Percentiles rank a stretch among this genome's conserved stretches.
phyloP scores from a whole-genome alignment of 2,113 vertebrate genomes.

The Indri indri region DNA sequence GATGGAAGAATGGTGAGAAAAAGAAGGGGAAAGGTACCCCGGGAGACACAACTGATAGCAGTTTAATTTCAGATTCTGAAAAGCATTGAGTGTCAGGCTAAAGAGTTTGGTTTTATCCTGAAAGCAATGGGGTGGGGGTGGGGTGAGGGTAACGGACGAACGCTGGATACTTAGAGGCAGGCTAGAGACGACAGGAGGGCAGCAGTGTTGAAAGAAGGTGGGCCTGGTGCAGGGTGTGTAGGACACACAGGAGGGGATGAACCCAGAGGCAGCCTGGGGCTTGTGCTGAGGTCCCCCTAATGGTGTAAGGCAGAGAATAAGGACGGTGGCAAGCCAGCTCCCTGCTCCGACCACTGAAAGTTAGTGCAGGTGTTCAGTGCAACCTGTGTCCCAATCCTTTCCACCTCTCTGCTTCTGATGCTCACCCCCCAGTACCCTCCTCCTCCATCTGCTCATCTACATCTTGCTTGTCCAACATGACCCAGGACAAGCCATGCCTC shows the following conservation, averaged over 20 bases:
- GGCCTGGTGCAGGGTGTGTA: neutral
- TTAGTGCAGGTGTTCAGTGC: neutral
- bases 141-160: neutral
- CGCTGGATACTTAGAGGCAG: neutral
- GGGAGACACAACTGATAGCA: neutral
- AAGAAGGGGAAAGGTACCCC: neutral
- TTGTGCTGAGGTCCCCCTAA: neutral
- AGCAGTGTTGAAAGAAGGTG: neutral
- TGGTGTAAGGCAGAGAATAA: neutral
- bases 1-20: neutral
- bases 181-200: neutral
- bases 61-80: neutral
- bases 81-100: neutral
- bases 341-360: neutral
- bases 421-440: neutral
- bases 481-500: neutral
- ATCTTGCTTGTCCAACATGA: neutral
- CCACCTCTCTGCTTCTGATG: neutral
- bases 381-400: neutral
- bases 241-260: neutral
- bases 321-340: neutral
- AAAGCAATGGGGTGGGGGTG: neutral
- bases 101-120: neutral
- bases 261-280: neutral
- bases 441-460: neutral